Evolutionary conservation across 2,113 vertebrate species (phyloP).

Genomic region (Oreochromis niloticus): DNA sequence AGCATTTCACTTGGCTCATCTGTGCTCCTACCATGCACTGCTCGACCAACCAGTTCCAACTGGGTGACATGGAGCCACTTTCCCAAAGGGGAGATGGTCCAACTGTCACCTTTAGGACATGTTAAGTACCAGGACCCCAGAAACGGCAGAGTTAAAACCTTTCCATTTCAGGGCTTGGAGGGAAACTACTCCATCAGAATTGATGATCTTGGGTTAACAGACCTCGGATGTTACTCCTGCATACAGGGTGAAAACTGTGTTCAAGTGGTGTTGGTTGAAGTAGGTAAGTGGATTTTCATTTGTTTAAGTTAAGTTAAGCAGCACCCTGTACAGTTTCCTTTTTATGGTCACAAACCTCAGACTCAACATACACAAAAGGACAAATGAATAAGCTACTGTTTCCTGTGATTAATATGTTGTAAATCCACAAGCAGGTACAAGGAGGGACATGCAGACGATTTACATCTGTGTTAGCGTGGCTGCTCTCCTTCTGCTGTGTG

Average conservation of each 20-base stretch:
- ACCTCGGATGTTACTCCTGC: too few species aligned
- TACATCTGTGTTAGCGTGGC: not conserved
- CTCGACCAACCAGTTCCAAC: too few species aligned
- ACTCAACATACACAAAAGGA: not conserved
- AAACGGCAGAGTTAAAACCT: too few species aligned
- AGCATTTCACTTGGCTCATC: too few species aligned
- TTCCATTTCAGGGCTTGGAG: not conserved
- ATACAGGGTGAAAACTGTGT: not conserved
- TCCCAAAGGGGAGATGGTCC: too few species aligned
- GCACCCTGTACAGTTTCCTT: not conserved
- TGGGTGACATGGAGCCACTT: too few species aligned
- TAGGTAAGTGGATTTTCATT: not conserved
- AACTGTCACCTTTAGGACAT: too few species aligned
- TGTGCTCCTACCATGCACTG: too few species aligned
- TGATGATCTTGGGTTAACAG: too few species aligned
- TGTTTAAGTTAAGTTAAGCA: not conserved
- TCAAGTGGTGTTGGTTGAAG: not conserved
- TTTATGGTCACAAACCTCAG: not conserved
- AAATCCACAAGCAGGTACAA: too few species aligned
- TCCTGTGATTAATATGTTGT: not conserved
- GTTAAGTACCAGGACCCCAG: too few species aligned
- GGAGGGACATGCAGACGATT: not conserved
- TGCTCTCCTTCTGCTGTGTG: not conserved
- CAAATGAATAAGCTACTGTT: not conserved
- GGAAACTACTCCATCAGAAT: not conserved